Evolutionary conservation across 2,797 vertebrate genomes (phyloP).

Genomic region (Sebastolobus altivelis): DNA sequence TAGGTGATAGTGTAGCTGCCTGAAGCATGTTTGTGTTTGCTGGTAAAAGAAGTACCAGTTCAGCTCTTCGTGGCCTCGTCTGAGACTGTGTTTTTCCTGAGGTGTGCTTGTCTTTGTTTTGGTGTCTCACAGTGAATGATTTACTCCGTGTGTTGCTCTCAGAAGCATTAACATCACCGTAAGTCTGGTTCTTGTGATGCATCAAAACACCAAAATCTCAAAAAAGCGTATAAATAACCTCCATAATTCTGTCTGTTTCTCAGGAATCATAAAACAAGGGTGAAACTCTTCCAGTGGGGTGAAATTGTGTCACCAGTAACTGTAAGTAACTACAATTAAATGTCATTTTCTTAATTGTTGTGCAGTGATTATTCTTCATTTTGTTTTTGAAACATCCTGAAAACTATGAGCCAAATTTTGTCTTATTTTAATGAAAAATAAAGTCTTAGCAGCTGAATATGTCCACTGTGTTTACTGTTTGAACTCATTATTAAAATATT

Average conservation of each 20-base stretch:
- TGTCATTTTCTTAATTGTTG: background rate
- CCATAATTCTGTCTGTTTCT: background rate
- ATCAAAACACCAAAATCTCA: background rate
- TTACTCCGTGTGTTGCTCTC: background rate
- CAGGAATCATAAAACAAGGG: background rate
- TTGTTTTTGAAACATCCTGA: background rate
- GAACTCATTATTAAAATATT: background rate
- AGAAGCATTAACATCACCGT: background rate
- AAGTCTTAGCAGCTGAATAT: background rate
- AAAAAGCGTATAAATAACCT: background rate
- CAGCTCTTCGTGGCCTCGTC: background rate
- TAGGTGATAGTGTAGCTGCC: background rate
- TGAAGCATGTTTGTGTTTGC: background rate
- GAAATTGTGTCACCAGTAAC: no score
- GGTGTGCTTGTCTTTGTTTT: background rate
- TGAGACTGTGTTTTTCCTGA: background rate
- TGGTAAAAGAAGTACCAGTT: background rate
- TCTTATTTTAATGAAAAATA: background rate
- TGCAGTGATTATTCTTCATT: background rate
- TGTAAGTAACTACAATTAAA: background rate
- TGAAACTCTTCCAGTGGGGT: background rate
- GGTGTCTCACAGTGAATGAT: background rate
- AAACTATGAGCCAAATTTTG: no score
- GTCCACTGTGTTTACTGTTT: background rate
- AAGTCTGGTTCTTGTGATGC: background rate